Base-by-base conservation (phyloP, 1,140 invertebrate genomes). In the Penaeus japonicus region DNA sequence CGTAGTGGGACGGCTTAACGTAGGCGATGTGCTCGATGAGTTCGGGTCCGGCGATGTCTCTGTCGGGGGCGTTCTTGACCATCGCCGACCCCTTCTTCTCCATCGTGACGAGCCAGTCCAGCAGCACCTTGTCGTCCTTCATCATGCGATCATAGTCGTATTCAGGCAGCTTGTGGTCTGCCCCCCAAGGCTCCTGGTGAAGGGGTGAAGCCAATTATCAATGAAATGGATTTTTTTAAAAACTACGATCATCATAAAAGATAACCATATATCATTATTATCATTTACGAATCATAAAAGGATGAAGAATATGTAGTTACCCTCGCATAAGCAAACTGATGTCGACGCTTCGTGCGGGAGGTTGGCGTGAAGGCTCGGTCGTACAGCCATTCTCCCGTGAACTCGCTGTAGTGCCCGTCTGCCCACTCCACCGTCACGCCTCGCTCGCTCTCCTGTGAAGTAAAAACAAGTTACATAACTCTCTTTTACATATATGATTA, bases 1-100 rank as follows among this genome's bases (percentile, higher is more conserved):
- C 95, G 91, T 96, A 96, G 91, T 95, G 95, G 2, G 95, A 96
- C 90, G 93, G 93, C 80, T 94, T 94, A 2, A 95, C 93, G 91
- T 95, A 96, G 17, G 94, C 95, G 84, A 96, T 93, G 89, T 93
- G 93, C 15, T 94, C 92, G 0, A 94, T 93, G 59, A 96, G 91
- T 62, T 92, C 92, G 30, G 94, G 93, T 10, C 94, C 91, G 32
- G 94, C 94, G 0, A 92, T 93, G 85, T 93, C 92, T 22, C 93
- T 92, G 39, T 92, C 77, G 0, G 94, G 94, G 0, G 94, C 93
- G 54, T 94, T 93, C 90, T 94, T 92, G 12, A 96, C 92, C 55
- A 95, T 91, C 0, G 94, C 93, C 4, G 95, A 94, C 0, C 95
- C 95, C 88, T 94, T 93, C 1, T 92, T 92, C 5, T 94, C 94